These are phyloP conservation scores for Mythimna ferrago DNA, from an alignment of 2,888 invertebrate species.

Conservation along the genomic window DNA sequence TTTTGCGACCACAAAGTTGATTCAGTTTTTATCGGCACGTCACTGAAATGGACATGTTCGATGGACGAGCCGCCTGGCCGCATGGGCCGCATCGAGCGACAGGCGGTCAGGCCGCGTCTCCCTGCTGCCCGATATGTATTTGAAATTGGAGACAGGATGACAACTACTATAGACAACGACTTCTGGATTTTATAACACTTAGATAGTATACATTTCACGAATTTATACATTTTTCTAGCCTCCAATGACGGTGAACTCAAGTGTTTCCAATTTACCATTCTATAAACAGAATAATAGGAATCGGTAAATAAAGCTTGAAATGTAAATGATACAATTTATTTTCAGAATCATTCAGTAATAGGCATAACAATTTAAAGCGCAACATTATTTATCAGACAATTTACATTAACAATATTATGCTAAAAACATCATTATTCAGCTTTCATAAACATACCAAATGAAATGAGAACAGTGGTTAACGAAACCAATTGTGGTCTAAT, in stretches of 20 bases:
- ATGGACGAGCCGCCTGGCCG: constrained; percentile 71
- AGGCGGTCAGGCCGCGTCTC: constrained; percentile 54
- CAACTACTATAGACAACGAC: constrained; percentile 24
- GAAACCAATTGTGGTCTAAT: constrained; percentile 84
- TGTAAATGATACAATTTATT: constrained; percentile 13
- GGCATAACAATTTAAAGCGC: constrained; percentile 21
- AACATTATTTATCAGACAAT: constrained; percentile 42
- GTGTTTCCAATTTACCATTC: constrained; percentile 1
- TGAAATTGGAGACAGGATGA: constrained; percentile 41
- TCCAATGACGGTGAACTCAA: constrained; percentile 3
- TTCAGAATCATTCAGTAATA: constrained; percentile 18
- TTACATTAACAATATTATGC: constrained; percentile 37
- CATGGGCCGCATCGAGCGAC: constrained; percentile 68
- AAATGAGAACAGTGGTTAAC: constrained; percentile 82
- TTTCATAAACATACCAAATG: constrained; percentile 55
- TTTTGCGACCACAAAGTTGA: constrained; percentile 72
- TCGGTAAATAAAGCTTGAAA: background rate
- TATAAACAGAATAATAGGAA: background rate
- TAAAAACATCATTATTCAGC: constrained; percentile 60
- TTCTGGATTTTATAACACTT: constrained; percentile 20
- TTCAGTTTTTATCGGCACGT: constrained; percentile 71
- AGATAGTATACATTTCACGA: constrained; percentile 9
- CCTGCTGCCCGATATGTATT: constrained; percentile 50
- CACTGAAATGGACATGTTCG: constrained; percentile 75
- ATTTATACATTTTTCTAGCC: constrained; percentile 15